phyloP scores from a whole-genome alignment of 2,888 invertebrate genomes.

The Nasonia oneida region DNA sequence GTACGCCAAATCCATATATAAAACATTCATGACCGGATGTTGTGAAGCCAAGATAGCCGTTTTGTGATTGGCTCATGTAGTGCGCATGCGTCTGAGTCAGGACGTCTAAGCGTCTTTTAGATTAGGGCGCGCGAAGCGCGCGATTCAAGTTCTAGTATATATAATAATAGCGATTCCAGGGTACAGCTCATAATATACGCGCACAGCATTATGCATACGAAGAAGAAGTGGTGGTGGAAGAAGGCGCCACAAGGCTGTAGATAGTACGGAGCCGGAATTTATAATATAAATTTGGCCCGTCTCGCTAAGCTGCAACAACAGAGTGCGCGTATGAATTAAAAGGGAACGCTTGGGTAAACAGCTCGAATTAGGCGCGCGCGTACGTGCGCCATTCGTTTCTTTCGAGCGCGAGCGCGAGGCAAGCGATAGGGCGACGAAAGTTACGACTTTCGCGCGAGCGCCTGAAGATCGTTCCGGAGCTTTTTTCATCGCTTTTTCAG shows the following conservation, averaged over 20 bases:
- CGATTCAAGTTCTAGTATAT: no score
- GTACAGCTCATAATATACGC: neutral
- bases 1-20: neutral
- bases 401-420: neutral
- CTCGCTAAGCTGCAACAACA: conserved; percentile 78
- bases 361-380: conserved; percentile 75
- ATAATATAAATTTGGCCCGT: conserved; percentile 77
- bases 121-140: no score
- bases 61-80: no score
- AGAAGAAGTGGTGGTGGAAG: neutral
- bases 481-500: neutral
- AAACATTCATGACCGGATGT: no score
- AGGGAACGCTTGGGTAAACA: conserved; percentile 78
- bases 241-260: conserved; percentile 1
- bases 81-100: no score
- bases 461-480: neutral
- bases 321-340: conserved; percentile 77
- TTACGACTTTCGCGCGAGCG: conserved; percentile 42
- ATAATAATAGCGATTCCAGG: neutral
- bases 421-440: conserved; percentile 12
- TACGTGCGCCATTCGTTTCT: conserved; percentile 32
- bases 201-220: neutral
- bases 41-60: no score
- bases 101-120: no score
- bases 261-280: conserved; percentile 64